Base-by-base conservation (phyloP, 2,888 invertebrate species). In the Mimas tiliae region DNA sequence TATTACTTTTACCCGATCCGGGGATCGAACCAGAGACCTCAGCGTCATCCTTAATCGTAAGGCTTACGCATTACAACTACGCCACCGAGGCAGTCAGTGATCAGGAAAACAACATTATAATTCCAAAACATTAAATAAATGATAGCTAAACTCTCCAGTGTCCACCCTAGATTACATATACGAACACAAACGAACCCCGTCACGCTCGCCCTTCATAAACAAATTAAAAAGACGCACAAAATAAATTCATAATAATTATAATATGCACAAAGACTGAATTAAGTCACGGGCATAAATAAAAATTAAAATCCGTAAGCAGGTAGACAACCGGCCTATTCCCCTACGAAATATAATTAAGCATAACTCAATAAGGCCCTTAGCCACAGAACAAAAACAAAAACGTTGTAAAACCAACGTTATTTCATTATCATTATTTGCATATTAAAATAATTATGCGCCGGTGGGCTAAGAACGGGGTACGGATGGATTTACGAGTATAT, bases 391-490 rank as follows among this genome's bases (percentile, higher is more conserved):
- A 88, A 90, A 90, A 89, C 89, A 90, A 89, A 90, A 88, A 82
- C 77, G 75, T 80, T 81, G 70, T 81, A 81, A 84, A 86, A 86
- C 85, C 85, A 79, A 82, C 84, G 82, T 86, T 89, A 93, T 93
- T 91, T 93, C 91, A 93, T 93, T 93, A 93, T 90, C 85, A 89
- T 92, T 93, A 93, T 93, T 93, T 90, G 90, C 93, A 93, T 93
- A 92, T 91, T 90, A 91, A 91, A 93, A 93, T 93, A 90, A 93
- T 92, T 91, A 91, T 42, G 58, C 67, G 66, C 68, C 69, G 74
- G 33, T 33, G 53, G 77, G 76, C 69, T 84, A 82, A 83, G 83
- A 80, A 79, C 74, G 75, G 82, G 82, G 76, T 64, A 48, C 52
- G 50, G 68, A 70, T 21, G 45, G 33, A 27, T 63, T 63, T 33